A percentile compares a stretch with the other conserved stretches of the same genome.
Conservation (phyloP, 1,140 invertebrate genomes). For the Drosophila sulfurigaster region DNA sequence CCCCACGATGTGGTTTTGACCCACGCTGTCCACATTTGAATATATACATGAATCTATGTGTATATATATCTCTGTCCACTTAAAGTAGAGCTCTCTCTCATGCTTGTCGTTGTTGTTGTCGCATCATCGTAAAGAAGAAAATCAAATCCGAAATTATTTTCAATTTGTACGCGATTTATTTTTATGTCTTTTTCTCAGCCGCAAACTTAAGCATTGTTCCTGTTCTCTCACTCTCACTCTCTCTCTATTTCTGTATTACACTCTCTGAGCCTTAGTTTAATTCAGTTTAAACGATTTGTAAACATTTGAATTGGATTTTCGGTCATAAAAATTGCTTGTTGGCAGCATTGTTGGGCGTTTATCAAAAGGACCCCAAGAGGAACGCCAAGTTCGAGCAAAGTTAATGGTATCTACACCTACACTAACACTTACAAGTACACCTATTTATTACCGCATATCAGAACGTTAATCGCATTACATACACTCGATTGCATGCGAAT, state of each 20-base stretch:
- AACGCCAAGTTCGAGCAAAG: constrained; percentile 35
- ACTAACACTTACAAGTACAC: constrained; percentile 50
- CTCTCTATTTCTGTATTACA: constrained; percentile 19
- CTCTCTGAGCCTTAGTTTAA: constrained; percentile 21
- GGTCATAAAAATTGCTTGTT: constrained; percentile 79
- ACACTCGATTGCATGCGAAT: constrained; percentile 61
- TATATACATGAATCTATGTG: constrained; percentile 3
- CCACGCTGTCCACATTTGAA: constrained; percentile 72
- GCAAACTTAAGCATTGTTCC: constrained; percentile 23
- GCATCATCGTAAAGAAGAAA: constrained; percentile 76
- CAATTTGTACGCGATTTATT: constrained; percentile 85
- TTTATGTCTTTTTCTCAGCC: constrained; percentile 74
- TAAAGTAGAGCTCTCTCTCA: constrained; percentile 2
- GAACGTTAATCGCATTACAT: constrained; percentile 72
- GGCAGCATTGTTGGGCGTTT: constrained; percentile 66
- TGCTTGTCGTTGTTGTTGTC: background rate
- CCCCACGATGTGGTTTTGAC: constrained; percentile 50
- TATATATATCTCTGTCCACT: constrained; percentile 67
- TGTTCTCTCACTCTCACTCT: constrained; percentile 7
- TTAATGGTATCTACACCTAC: constrained; percentile 51
- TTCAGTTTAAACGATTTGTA: constrained; percentile 80
- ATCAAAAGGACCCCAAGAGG: constrained; percentile 49
- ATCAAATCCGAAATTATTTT: constrained; percentile 85
- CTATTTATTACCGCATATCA: constrained; percentile 63
- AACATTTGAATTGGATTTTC: constrained; percentile 83